Evolutionary conservation across 2,888 invertebrate genomes (phyloP).

Genomic region (Morpho achilles): DNA sequence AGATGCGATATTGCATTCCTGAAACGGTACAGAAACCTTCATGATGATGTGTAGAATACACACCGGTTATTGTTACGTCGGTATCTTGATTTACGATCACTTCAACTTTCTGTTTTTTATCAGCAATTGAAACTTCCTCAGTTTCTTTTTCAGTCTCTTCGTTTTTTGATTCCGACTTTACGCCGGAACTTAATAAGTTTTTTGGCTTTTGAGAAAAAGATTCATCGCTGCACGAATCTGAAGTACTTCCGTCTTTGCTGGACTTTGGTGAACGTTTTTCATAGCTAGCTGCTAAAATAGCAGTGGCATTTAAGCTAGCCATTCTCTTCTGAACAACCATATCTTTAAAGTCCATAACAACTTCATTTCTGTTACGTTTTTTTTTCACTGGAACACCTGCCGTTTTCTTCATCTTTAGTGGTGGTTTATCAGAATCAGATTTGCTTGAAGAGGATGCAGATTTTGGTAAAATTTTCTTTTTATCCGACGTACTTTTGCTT

Average conservation of each 20-base stretch:
- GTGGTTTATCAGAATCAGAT: constrained; percentile 72
- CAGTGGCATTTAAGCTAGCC: constrained; percentile 94
- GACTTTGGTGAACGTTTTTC: constrained; percentile 84
- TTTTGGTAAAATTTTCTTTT: constrained; percentile 62
- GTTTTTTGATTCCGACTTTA: constrained; percentile 73
- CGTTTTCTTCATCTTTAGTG: constrained; percentile 67
- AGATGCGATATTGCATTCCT: constrained; percentile 92
- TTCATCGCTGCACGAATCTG: constrained; percentile 77
- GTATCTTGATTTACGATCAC: constrained; percentile 92
- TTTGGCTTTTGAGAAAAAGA: constrained; percentile 74
- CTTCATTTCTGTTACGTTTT: constrained; percentile 80
- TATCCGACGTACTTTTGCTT: constrained; percentile 52
- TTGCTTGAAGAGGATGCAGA: constrained; percentile 50
- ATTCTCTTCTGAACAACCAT: constrained; percentile 94
- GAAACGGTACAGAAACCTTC: constrained; percentile 91
- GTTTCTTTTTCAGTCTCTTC: constrained; percentile 64
- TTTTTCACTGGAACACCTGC: constrained; percentile 69
- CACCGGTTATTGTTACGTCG: constrained; percentile 92
- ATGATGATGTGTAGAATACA: constrained; percentile 90
- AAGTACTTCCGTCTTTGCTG: constrained; percentile 78
- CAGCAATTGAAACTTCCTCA: constrained; percentile 50
- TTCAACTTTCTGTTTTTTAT: constrained; percentile 82
- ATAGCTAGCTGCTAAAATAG: constrained; percentile 93
- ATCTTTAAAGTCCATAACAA: constrained; percentile 89
- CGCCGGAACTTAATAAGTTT: constrained; percentile 75